Conservation (phyloP, 2,113 vertebrate species). For the Hippopotamus amphibius region DNA sequence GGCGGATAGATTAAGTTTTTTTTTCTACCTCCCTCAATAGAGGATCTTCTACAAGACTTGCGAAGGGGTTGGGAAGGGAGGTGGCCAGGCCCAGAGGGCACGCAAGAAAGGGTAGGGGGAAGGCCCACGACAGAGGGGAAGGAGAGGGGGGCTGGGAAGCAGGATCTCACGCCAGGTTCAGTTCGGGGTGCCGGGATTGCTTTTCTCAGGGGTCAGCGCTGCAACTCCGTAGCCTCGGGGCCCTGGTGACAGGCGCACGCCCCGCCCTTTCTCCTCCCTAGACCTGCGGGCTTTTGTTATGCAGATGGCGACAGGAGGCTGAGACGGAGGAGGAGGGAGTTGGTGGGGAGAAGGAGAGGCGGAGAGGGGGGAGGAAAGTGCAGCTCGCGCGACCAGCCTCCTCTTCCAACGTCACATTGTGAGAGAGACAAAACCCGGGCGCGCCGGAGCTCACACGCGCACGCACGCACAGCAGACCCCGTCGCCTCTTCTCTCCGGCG, state of each 20-base stretch:
- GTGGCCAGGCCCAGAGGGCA: neutral
- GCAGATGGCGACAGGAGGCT: conserved; percentile 87
- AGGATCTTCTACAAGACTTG: neutral
- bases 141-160: neutral
- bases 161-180: neutral
- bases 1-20: neutral
- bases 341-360: conserved; percentile 64
- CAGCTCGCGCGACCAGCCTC: conserved; percentile 78
- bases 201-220: neutral
- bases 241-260: conserved; percentile 51
- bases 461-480: conserved; percentile 76
- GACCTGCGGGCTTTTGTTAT: conserved; percentile 91
- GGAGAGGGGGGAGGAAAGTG: conserved; percentile 60
- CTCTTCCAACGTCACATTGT: conserved; percentile 88
- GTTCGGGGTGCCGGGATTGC: neutral
- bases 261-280: conserved; percentile 73
- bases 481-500: conserved; percentile 35
- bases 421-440: conserved; percentile 90
- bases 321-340: conserved; percentile 76
- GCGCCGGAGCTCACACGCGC: conserved; percentile 85
- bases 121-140: neutral
- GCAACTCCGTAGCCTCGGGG: conserved; percentile 50
- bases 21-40: neutral
- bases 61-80: neutral
- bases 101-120: neutral